Evolutionary conservation across 2,888 invertebrate genomes (phyloP).

Genomic region (Thalpophila matura): DNA sequence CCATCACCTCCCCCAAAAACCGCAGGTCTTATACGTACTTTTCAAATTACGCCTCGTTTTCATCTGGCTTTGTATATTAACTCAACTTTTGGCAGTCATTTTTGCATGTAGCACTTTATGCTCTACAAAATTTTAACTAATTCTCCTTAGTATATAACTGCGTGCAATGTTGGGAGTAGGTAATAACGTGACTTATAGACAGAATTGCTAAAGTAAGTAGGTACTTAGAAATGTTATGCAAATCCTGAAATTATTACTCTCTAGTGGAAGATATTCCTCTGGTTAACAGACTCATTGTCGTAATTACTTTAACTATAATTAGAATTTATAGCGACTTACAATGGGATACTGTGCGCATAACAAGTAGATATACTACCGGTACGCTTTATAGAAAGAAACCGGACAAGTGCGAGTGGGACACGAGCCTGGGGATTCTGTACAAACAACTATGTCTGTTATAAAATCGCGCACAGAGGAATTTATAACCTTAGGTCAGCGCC

Average conservation of each 20-base stretch:
- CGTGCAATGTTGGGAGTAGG: conserved; percentile 21
- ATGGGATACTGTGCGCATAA: conserved; percentile 29
- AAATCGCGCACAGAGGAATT: too few species aligned
- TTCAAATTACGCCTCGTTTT: conserved; percentile 61
- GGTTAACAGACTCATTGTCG: conserved; percentile 49
- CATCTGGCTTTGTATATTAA: conserved; percentile 66
- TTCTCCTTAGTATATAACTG: conserved; percentile 39
- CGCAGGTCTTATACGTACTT: conserved; percentile 46
- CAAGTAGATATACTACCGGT: conserved; percentile 27
- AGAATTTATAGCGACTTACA: conserved; percentile 53
- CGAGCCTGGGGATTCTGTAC: too few species aligned
- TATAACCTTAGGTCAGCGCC: too few species aligned
- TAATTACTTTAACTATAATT: conserved; percentile 59
- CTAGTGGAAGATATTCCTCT: conserved; percentile 54
- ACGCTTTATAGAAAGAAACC: conserved; percentile 34
- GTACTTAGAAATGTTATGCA: conserved; percentile 49
- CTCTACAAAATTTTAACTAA: conserved; percentile 46
- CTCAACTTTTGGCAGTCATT: conserved; percentile 65
- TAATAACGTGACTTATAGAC: conserved; percentile 40
- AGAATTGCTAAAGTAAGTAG: conserved; percentile 29
- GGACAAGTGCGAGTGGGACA: too few species aligned
- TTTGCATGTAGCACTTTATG: conserved; percentile 55
- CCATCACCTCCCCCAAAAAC: conserved; percentile 40
- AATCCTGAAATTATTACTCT: conserved; percentile 43
- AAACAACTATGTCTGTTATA: too few species aligned